Conservation (phyloP, 2,888 invertebrate genomes). For the Drosophila atripex region DNA sequence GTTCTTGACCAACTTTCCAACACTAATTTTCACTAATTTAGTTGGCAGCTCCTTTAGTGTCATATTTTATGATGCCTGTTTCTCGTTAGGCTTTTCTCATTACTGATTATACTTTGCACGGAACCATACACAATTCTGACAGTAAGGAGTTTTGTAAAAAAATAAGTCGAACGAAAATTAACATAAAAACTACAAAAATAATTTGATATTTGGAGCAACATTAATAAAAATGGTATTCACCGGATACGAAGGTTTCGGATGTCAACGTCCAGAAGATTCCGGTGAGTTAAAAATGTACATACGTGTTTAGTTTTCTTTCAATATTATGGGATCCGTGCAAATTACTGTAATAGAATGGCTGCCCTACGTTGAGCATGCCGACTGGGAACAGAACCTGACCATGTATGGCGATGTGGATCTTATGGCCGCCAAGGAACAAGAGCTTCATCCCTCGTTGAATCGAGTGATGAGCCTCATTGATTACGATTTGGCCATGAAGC, state of each 20-base stretch:
- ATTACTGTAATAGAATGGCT: conserved; percentile 10
- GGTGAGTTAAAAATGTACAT: conserved; percentile 1
- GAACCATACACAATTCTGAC: conserved; percentile 29
- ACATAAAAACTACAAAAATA: conserved; percentile 2
- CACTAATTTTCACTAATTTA: background rate
- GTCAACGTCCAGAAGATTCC: conserved; percentile 13
- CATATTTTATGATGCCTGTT: background rate
- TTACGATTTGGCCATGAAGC: conserved; percentile 90
- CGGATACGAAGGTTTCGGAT: conserved; percentile 35
- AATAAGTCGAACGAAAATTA: conserved; percentile 18
- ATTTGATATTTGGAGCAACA: conserved; percentile 27
- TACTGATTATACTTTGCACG: conserved; percentile 24
- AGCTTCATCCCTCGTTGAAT: conserved; percentile 55
- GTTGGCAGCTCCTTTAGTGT: background rate
- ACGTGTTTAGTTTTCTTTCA: background rate
- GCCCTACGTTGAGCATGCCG: conserved; percentile 9
- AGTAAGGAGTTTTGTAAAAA: conserved; percentile 15
- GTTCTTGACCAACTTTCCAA: background rate
- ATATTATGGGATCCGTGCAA: background rate
- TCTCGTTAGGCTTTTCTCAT: conserved; percentile 11
- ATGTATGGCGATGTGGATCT: conserved; percentile 19
- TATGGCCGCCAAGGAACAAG: conserved; percentile 32
- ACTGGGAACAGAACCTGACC: conserved; percentile 22
- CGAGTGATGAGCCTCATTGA: conserved; percentile 51
- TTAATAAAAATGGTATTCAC: conserved; percentile 63